phyloP scores from a whole-genome alignment of 2,113 vertebrate genomes.

The Mustela nigripes region DNA sequence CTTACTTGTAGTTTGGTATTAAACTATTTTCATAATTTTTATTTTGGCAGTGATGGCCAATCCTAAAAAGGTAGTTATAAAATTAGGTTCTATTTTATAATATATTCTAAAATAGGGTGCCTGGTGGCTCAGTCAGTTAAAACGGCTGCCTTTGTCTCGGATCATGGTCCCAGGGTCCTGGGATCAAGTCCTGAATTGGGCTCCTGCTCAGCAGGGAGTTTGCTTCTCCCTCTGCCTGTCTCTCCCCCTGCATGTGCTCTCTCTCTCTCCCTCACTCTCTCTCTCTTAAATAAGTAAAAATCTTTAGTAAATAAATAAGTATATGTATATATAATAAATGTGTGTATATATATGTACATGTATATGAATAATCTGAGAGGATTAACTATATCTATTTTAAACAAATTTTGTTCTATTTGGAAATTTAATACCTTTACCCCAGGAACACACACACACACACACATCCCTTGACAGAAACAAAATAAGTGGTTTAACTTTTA shows the following conservation, averaged over 20 bases:
- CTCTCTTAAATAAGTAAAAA: no score
- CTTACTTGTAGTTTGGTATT: conserved; percentile 32
- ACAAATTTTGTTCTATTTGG: conserved; percentile 2
- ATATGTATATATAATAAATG: neutral
- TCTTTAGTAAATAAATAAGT: no score
- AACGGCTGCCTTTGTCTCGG: neutral
- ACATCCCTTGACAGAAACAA: conserved; percentile 36
- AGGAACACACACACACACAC: neutral
- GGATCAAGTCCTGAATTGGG: neutral
- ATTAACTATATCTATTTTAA: neutral
- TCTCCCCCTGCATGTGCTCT: no score
- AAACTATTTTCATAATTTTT: conserved; percentile 30
- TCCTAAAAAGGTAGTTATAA: conserved; percentile 45
- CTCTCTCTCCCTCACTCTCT: no score
- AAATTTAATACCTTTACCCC: conserved; percentile 29
- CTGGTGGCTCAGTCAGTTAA: neutral
- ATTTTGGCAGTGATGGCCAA: neutral
- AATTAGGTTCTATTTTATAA: conserved; percentile 22
- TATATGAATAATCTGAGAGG: neutral
- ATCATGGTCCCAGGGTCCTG: no score
- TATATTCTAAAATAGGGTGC: neutral
- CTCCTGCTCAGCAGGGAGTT: neutral
- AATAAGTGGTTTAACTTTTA: conserved; percentile 57
- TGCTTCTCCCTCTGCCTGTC: neutral
- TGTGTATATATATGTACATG: no score